Conservation (phyloP, 2,888 invertebrate species). For the Brachylomia viminalis region DNA sequence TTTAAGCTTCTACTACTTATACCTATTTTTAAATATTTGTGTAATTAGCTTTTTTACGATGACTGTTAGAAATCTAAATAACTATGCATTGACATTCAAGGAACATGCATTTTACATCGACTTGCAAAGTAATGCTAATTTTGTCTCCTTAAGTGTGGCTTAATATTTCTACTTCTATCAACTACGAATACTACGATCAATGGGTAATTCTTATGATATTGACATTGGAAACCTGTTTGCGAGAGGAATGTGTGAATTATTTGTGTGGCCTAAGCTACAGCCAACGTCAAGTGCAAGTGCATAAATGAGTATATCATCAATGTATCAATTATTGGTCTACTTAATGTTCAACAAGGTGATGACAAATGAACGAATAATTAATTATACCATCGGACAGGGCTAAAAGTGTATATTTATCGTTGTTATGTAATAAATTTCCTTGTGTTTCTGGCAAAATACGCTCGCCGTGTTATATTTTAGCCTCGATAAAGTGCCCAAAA, state of each 20-base stretch:
- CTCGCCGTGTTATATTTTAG: conserved; percentile 28
- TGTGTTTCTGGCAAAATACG: conserved; percentile 19
- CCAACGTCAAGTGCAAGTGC: conserved; percentile 13
- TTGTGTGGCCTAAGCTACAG: conserved; percentile 17
- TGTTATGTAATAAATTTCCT: conserved; percentile 20
- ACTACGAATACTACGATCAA: conserved; percentile 20
- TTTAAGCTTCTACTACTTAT: conserved; percentile 30
- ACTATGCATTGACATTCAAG: conserved; percentile 15
- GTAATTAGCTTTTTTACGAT: conserved; percentile 57
- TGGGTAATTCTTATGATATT: conserved; percentile 42
- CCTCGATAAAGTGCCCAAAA: conserved; percentile 44
- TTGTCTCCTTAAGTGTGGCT: conserved; percentile 9
- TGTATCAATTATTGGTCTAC: conserved; percentile 32
- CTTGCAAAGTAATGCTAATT: conserved; percentile 3
- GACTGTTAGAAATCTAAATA: conserved; percentile 36
- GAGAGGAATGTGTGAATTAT: conserved; percentile 42
- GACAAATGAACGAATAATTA: conserved; percentile 31
- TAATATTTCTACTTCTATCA: conserved; percentile 18
- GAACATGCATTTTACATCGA: conserved; percentile 35
- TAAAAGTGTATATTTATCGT: conserved; percentile 47
- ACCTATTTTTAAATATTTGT: conserved; percentile 43
- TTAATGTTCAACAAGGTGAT: conserved; percentile 30
- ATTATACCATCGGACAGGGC: conserved; percentile 19
- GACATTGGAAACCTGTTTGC: conserved; percentile 49
- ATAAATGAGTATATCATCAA: conserved; percentile 20